Base-by-base conservation (phyloP, 2,113 vertebrate genomes). In the Phalacrocorax pelagicus region DNA sequence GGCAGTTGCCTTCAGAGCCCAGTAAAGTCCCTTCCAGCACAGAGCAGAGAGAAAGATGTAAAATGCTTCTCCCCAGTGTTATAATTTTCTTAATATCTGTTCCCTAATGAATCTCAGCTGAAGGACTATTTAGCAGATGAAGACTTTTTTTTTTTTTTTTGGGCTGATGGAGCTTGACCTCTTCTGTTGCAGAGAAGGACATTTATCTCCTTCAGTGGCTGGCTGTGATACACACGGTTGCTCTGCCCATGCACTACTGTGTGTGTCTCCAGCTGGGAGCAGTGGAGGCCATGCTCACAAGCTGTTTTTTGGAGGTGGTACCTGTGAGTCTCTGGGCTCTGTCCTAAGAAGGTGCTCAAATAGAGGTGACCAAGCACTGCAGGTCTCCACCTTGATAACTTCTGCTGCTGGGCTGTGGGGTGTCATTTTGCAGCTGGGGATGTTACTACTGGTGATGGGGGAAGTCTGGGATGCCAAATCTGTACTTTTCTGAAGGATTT, bases 181-280 rank as follows among this genome's bases (percentile, higher is more conserved):
- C 40, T 65, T 22, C 10, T 55, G 21, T 47, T 65, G 44, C 38
- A 70, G 40, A 22, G 58, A 52, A 73, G 61, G 62, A 57, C 46
- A 8, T 85, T 93, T 72, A 29, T 93, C 40, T 72, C 30, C 34
- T 65, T 63, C 59, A 30, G 1, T 3, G 23, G 18, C 15, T 66
- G 0, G 27, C 24, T 62, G 34, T 6, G 10, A 70, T 32, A 34
- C 1, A 8, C 7, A 2, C 0, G 1, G 12, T 4, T 58, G 16
- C 3, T 71, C 30, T 90, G 42, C 34, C 23, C 51, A 62, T 3
- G 0, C 11, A 1, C n/a, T 38, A 38, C 61, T 63, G 13, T 0
- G 1, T n/a, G 15, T 8, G 27, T 27, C 22, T 29, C 26, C 16
- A 36, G 8, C 34, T 47, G 30, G 55, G 14, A 92, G 9, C 15